These are phyloP conservation scores for Mugil cephalus DNA, from an alignment of 2,113 vertebrate genomes.

Conservation along the genomic window DNA sequence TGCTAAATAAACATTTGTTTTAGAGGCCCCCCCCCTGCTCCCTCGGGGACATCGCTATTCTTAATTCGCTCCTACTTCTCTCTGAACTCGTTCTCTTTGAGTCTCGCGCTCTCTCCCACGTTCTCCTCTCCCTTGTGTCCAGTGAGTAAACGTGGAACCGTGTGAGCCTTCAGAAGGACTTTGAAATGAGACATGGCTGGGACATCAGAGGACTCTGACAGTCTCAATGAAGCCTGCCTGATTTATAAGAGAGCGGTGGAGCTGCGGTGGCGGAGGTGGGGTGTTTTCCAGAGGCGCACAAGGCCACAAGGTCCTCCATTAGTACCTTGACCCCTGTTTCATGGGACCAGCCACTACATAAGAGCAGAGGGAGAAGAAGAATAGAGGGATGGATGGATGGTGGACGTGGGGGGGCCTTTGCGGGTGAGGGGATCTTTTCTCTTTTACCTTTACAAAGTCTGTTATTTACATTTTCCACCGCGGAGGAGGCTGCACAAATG, in stretches of 20 bases:
- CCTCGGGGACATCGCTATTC: constrained; percentile 51
- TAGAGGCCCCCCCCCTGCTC: constrained; percentile 43
- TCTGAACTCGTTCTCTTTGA: constrained; percentile 48
- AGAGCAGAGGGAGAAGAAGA: constrained; percentile 62
- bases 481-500: constrained; percentile 63
- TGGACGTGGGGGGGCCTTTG: constrained; percentile 42
- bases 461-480: constrained; percentile 78
- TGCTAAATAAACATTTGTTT: constrained; percentile 75
- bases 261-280: constrained; percentile 53
- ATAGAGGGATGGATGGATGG: constrained; percentile 66
- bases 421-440: constrained; percentile 35
- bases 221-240: constrained; percentile 78
- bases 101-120: constrained; percentile 28
- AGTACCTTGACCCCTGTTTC: constrained; percentile 85
- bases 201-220: constrained; percentile 80
- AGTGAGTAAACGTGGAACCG: constrained; percentile 77
- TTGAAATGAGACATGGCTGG: constrained; percentile 82
- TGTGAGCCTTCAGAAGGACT: constrained; percentile 77
- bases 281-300: constrained; percentile 82
- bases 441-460: constrained; percentile 70
- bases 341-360: constrained; percentile 72
- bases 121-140: constrained; percentile 62
- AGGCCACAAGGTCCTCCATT: constrained; percentile 86
- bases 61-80: constrained; percentile 47
- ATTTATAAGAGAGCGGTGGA: constrained; percentile 83